phyloP scores from a whole-genome alignment of 2,797 vertebrate species.

The Caiman crocodilus region DNA sequence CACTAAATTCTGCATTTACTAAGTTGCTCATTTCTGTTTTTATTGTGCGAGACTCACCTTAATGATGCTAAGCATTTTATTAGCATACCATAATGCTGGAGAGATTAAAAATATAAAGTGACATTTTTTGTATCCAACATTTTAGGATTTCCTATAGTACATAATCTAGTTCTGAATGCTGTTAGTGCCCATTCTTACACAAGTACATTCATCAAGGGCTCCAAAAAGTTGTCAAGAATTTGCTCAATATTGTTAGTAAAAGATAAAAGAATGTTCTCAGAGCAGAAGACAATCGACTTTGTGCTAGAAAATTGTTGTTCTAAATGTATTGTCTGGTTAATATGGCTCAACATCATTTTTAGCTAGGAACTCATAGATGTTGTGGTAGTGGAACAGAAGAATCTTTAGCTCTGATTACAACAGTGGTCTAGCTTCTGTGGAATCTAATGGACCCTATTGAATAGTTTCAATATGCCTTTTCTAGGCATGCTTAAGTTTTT shows the following conservation, averaged over 20 bases:
- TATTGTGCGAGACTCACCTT: not conserved
- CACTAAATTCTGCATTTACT: not conserved
- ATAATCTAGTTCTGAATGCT: not conserved
- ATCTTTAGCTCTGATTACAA: not conserved
- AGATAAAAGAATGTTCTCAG: not conserved
- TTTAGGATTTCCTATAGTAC: not conserved
- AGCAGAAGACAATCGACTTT: not conserved
- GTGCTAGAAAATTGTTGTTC: not conserved
- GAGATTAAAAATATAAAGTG: not conserved
- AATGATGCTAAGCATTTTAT: not conserved
- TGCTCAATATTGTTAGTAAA: not conserved
- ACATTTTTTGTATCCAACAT: not conserved
- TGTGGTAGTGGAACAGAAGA: not conserved
- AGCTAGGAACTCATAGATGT: not conserved
- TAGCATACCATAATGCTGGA: not conserved
- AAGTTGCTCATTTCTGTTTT: not conserved
- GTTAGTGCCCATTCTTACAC: not conserved
- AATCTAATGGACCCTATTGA: not conserved
- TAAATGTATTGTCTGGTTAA: not conserved
- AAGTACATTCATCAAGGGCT: rapidly evolving
- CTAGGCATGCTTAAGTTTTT: not conserved
- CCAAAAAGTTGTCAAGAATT: not conserved
- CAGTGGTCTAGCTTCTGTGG: not conserved
- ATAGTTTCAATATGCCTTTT: not conserved
- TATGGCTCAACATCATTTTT: not conserved